phyloP scores from a whole-genome alignment of 2,888 invertebrate species.

The Caenorhabditis afra region DNA sequence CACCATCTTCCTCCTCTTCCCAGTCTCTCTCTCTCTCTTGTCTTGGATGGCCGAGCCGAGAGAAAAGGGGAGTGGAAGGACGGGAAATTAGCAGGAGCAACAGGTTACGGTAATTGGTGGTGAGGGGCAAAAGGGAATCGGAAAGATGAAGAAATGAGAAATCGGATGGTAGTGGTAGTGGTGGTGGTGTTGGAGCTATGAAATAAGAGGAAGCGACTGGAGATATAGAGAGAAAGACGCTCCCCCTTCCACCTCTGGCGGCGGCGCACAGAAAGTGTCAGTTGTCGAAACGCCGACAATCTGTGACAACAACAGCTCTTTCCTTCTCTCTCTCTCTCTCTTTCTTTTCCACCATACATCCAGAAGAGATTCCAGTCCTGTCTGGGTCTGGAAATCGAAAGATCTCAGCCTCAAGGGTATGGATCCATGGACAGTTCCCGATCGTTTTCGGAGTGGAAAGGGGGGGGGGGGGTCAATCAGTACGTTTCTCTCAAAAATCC shows the following conservation, averaged over 20 bases:
- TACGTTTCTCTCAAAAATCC: no score
- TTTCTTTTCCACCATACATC: no score
- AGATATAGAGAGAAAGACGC: no score
- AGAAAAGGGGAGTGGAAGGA: conserved; percentile 1
- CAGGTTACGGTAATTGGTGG: conserved; percentile 52
- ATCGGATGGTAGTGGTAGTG: neutral
- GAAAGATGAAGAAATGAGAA: conserved; percentile 13
- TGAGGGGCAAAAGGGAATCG: no score
- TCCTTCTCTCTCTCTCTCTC: neutral
- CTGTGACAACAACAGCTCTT: conserved; percentile 52
- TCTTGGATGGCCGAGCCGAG: neutral
- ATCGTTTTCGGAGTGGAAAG: no score
- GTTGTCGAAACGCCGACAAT: conserved; percentile 48
- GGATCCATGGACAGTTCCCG: no score
- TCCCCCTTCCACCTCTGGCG: conserved; percentile 52
- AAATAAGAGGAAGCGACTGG: conserved; percentile 9
- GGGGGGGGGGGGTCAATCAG: no score
- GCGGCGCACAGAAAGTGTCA: conserved; percentile 48
- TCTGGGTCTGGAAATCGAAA: no score
- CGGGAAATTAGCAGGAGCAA: conserved; percentile 39
- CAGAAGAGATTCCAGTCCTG: no score
- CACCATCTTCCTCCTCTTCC: neutral
- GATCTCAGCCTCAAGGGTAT: no score
- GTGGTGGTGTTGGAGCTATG: no score
- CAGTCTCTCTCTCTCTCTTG: conserved; percentile 4